A percentile compares a stretch with the other conserved stretches of the same genome.
Evolutionary conservation across 2,113 vertebrate species (phyloP).

Genomic region (Tychaedon coryphoeus): DNA sequence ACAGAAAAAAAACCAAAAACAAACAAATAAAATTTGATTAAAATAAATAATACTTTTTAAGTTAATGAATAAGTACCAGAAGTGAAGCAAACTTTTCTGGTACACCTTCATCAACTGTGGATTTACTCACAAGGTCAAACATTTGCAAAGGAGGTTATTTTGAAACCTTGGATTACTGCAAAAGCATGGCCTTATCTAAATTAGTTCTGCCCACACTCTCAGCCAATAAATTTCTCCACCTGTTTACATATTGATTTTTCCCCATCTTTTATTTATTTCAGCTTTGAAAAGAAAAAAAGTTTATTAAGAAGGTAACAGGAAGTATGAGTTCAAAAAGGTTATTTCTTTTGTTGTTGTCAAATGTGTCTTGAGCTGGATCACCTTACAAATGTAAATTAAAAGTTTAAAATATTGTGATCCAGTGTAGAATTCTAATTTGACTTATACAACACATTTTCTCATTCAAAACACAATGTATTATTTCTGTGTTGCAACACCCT

Average conservation of each 20-base stretch:
- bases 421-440: background rate
- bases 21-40: background rate
- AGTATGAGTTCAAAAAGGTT: background rate
- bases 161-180: background rate
- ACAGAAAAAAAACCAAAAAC: accelerated
- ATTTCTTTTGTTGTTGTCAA: background rate
- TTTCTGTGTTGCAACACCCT: background rate
- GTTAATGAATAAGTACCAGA: background rate
- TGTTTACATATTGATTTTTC: conserved; percentile 54
- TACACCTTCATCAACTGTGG: background rate
- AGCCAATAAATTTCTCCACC: conserved; percentile 31
- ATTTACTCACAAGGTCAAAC: background rate
- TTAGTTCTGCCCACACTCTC: conserved; percentile 12
- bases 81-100: background rate
- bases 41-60: background rate
- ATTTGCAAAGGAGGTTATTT: background rate
- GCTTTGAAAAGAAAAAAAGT: conserved; percentile 18
- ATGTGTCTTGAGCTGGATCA: background rate
- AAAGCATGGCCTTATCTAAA: conserved; percentile 37
- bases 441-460: background rate
- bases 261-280: conserved; percentile 57
- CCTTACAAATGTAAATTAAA: conserved; percentile 3
- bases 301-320: conserved; percentile 5
- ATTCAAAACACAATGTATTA: background rate
- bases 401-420: background rate